These are phyloP conservation scores for Eupithecia insigniata DNA, from an alignment of 2,888 invertebrate genomes.

Conservation along the genomic window DNA sequence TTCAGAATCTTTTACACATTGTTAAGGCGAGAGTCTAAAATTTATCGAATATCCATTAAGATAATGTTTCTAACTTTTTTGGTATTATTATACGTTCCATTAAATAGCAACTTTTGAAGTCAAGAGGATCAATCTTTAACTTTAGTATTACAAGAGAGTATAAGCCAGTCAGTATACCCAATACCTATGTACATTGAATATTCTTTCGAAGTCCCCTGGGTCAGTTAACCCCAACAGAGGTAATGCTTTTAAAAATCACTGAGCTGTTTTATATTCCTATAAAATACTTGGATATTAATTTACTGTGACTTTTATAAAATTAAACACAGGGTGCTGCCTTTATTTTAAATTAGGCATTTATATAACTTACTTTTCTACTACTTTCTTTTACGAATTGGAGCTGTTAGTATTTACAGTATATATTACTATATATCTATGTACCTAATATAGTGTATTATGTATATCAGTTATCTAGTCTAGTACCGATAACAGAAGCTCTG, in stretches of 20 bases:
- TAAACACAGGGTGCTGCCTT: not conserved
- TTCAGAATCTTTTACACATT: not conserved
- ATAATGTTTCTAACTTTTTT: not conserved
- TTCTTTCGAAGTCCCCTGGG: conserved; percentile 1
- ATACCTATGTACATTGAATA: not conserved
- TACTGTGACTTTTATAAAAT: not conserved
- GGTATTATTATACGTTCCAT: too few species aligned
- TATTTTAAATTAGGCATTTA: not conserved
- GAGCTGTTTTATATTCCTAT: not conserved
- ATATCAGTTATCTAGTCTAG: too few species aligned
- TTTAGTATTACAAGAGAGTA: not conserved
- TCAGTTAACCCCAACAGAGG: conserved; percentile 25
- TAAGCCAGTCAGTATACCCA: not conserved
- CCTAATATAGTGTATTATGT: too few species aligned
- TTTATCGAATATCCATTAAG: not conserved
- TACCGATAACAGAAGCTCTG: too few species aligned
- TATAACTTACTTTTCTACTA: too few species aligned
- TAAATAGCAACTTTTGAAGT: not conserved
- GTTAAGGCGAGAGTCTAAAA: not conserved
- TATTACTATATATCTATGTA: too few species aligned
- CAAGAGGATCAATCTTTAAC: not conserved
- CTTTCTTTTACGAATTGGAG: too few species aligned
- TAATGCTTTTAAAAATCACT: conserved; percentile 25
- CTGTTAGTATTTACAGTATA: too few species aligned
- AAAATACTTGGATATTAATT: not conserved